phyloP scores from a whole-genome alignment of 2,888 invertebrate genomes.

The Hesperia comma region DNA sequence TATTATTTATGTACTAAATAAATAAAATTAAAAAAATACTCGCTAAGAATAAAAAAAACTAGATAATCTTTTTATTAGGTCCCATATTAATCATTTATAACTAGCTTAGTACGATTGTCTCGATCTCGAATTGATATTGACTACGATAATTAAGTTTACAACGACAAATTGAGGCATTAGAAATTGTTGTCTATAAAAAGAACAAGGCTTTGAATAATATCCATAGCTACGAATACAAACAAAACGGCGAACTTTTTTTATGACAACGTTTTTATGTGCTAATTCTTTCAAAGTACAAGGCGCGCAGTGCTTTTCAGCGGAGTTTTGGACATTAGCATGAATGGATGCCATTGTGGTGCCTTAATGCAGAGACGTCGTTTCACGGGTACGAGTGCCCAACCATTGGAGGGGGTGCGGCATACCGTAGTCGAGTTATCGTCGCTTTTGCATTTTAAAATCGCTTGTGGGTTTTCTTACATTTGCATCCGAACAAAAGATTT shows the following conservation, averaged over 20 bases:
- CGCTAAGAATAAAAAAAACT: too few species aligned
- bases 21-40: too few species aligned
- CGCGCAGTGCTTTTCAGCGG: conserved; percentile 28
- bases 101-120: too few species aligned
- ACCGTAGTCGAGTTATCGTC: not conserved
- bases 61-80: too few species aligned
- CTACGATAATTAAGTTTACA: too few species aligned
- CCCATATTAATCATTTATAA: too few species aligned
- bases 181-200: too few species aligned
- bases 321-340: conserved; percentile 49
- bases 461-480: not conserved
- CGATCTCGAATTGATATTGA: too few species aligned
- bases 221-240: too few species aligned
- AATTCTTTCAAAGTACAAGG: conserved; percentile 9
- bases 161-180: too few species aligned
- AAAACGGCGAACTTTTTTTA: not conserved
- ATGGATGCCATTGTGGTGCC: conserved; percentile 48
- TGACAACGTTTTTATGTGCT: conserved; percentile 1
- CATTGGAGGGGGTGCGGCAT: not conserved
- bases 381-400: conserved; percentile 25
- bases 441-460: conserved; percentile 2
- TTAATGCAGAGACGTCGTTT: conserved; percentile 47
- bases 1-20: too few species aligned
- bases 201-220: too few species aligned
- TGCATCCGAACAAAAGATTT: not conserved